Evolutionary conservation across 92 coral and sea anemone species (phyloP), one percentile per base, ranked within the genome.

Genomic region (Umimayanthus kanabou): DNA sequence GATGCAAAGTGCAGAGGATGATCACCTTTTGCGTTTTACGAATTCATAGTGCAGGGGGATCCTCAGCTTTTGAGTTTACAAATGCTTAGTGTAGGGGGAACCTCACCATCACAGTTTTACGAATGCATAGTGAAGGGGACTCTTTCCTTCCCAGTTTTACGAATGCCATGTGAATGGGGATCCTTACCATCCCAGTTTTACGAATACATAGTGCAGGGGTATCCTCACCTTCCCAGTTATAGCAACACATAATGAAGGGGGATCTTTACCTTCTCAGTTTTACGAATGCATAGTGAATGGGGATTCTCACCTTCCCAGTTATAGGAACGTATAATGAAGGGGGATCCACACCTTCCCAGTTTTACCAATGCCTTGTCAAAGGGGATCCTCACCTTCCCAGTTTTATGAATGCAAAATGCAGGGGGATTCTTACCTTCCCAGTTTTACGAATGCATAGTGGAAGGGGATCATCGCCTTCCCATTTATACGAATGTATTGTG

Each of bases 161-260:
- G 49, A 45, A 45, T 45, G 49, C 9, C 6, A 2, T n/a, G n/a
- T n/a, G n/a, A n/a, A n/a, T n/a, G n/a, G n/a, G n/a, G n/a, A n/a
- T n/a, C n/a, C n/a, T n/a, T 22, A 91, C 93, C 91, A 82, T 40
- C 55, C 80, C 82, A 90, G 88, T 85, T 93, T 94, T 13, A 94
- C 98, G 88, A 93, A 94, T 22, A 93, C 94, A 58, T 93, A 93
- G 76, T 94, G 94, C 16, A 94, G 88, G 7, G 95, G 96, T 45
- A 95, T 73, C 81, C 96, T 90, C 29, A 91, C 93, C 91, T 86
- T 40, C 55, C 80, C 82, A 90, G 89, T 85, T 93, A 93, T 13
- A 94, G 96, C 85, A 93, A 94, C 15, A 93, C 94, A 58, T 93
- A 93, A 75, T 94, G 94, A 22, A 94, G 88, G 7, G 95, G 98